A percentile compares a stretch with the other conserved stretches of the same genome.
Evolutionary conservation across 2,113 vertebrate species (phyloP).

Genomic region (Uropsilus gracilis): DNA sequence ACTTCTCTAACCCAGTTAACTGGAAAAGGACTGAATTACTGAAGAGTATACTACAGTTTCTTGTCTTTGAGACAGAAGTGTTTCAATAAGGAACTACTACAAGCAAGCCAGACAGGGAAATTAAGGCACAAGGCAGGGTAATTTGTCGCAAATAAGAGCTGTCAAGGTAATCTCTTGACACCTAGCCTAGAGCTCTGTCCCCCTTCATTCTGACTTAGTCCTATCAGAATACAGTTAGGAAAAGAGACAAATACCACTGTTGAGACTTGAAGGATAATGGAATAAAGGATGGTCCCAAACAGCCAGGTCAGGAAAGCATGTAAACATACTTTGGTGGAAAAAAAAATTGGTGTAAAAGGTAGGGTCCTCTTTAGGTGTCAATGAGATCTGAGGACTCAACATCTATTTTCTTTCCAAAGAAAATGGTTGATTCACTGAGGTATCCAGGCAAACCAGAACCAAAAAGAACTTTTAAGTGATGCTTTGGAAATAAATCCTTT

Average conservation of each 20-base stretch:
- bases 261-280: neutral
- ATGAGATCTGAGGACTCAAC: neutral
- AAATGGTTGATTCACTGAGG: neutral
- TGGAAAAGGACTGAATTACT: constrained; percentile 58
- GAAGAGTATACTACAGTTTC: constrained; percentile 10
- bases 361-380: constrained; percentile 10
- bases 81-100: neutral
- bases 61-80: constrained; percentile 1
- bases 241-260: neutral
- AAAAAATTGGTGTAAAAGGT: neutral
- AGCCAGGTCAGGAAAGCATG: neutral
- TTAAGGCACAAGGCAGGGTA: neutral
- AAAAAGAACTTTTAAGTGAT: constrained; percentile 16
- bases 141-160: neutral
- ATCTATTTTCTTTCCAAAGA: constrained; percentile 14
- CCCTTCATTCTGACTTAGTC: neutral
- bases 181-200: neutral
- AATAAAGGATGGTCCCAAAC: neutral
- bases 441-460: constrained; percentile 9
- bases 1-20: neutral
- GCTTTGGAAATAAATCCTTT: neutral
- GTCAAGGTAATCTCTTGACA: neutral
- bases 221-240: neutral
- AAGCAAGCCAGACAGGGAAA: constrained; percentile 24
- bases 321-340: constrained; percentile 1